Evolutionary conservation across 2,113 vertebrate genomes (phyloP).

Genomic region (Myrmecobius fasciatus): DNA sequence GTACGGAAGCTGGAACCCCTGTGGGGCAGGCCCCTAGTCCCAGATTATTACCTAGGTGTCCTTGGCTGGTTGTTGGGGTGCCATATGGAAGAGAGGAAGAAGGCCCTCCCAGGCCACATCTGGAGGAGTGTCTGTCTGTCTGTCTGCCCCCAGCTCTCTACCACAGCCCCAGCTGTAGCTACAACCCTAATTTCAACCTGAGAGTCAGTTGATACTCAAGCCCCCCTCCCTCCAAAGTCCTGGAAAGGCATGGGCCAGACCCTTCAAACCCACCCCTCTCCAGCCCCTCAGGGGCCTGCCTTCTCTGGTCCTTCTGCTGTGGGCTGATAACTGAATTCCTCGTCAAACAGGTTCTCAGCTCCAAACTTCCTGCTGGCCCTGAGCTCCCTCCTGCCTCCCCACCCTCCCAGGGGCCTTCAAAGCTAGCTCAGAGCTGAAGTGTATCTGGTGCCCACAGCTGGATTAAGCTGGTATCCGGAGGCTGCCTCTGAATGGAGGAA

Average conservation of each 20-base stretch:
- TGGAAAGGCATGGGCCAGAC: neutral
- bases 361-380: neutral
- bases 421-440: neutral
- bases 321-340: neutral
- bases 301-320: neutral
- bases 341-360: neutral
- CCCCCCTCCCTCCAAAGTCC: neutral
- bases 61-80: neutral
- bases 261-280: neutral
- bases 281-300: neutral
- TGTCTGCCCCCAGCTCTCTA: neutral
- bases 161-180: neutral
- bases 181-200: neutral
- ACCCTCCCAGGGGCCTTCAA: neutral
- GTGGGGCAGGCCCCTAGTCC: neutral
- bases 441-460: constrained; percentile 16
- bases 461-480: neutral
- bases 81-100: neutral
- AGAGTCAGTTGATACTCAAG: neutral
- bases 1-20: neutral
- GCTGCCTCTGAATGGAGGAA: neutral
- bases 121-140: no score
- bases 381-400: neutral
- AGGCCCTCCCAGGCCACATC: neutral
- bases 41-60: neutral